Evolutionary conservation across 2,888 invertebrate genomes (phyloP), one percentile per base, ranked within the genome.

Genomic region (Bhutanitis thaidina): DNA sequence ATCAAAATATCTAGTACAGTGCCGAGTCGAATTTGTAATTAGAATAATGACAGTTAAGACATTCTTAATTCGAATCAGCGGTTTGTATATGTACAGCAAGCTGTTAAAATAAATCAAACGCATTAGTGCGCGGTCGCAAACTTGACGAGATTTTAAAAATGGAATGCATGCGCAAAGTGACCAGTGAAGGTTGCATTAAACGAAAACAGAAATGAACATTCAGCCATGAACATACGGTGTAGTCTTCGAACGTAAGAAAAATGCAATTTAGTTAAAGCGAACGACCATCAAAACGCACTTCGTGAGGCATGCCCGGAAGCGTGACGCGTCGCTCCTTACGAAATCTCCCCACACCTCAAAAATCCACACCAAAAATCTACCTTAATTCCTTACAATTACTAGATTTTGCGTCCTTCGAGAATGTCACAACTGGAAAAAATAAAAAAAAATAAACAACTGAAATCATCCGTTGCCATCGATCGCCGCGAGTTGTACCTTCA

Each of bases 351-450:
- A 56, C 55, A 70, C 59, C 52, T 62, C 64, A 57, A 64, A 52
- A 67, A n/a, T n/a, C 59, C 60, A 61, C 57, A 59, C 56, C n/a
- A 59, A 46, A 49, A 60, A 52, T 62, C 72, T 84, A 81, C 82
- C 82, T 82, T 76, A 74, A 61, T 61, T 27, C 69, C 65, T 65
- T 70, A 77, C 69, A 70, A 78, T 70, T 70, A 72, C 67, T 77
- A 67, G 67, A 60, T 70, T 77, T 80, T 56, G 80, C 78, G 65
- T 84, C 86, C 64, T 77, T 74, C 69, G 84, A 84, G 75, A 88
- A 88, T 62, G 83, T 86, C 75, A 88, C 86, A 71, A 83, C 80
- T 85, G 84, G 43, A 84, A 87, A 74, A 71, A 20, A 71, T 70
- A 78, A 84, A 87, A 74, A 71, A 20, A 71, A 70, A 78, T 77